Evolutionary conservation across 2,113 vertebrate species (phyloP).

Genomic region (Pipra filicauda): DNA sequence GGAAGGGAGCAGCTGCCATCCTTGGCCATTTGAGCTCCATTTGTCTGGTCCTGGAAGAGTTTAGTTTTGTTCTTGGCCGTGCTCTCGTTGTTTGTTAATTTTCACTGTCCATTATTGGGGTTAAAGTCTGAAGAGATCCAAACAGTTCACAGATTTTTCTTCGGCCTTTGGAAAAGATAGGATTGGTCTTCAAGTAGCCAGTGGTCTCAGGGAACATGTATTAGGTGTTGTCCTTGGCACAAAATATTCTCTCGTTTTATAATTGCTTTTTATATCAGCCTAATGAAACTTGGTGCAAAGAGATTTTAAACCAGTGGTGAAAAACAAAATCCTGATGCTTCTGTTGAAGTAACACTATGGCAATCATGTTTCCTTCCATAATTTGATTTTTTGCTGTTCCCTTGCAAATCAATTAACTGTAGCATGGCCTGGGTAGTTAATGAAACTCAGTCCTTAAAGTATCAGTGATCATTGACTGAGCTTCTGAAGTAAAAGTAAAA

Average conservation of each 20-base stretch:
- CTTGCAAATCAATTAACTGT: neutral
- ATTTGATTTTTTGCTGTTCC: neutral
- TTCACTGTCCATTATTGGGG: accelerated
- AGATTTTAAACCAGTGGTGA: neutral
- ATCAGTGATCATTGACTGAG: neutral
- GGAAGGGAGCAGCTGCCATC: neutral
- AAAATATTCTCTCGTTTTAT: neutral
- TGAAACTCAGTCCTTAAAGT: neutral
- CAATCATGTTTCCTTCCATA: neutral
- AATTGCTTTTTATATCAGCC: neutral
- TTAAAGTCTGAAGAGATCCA: neutral
- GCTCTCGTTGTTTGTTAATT: neutral
- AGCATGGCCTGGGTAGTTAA: neutral
- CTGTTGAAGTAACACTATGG: neutral
- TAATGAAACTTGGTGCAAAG: neutral
- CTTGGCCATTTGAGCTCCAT: neutral
- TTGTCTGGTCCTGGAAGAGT: neutral
- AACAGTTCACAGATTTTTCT: neutral
- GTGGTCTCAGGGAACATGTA: accelerated
- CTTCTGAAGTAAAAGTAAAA: neutral
- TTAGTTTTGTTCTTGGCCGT: neutral
- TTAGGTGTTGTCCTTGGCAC: neutral
- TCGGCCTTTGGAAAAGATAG: neutral
- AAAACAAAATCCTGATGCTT: neutral
- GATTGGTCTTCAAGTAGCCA: neutral